These are phyloP conservation scores for Sinonovacula constricta DNA, from an alignment of 1,140 invertebrate genomes.

Conservation along the genomic window DNA sequence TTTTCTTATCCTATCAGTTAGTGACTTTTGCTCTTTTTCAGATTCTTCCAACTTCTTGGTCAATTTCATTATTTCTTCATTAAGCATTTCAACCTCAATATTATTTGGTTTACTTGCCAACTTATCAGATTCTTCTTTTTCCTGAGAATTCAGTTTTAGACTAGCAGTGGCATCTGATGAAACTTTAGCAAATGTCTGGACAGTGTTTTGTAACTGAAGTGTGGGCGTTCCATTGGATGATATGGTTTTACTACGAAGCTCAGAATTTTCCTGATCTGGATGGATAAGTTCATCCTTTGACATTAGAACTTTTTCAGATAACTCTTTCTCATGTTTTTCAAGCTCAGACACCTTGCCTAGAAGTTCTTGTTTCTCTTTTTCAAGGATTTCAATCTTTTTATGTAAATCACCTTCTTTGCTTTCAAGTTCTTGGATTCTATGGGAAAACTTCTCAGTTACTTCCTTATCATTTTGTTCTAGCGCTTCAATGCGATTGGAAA, in stretches of 20 bases:
- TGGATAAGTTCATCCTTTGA: neutral
- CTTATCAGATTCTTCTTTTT: too few species aligned
- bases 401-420: constrained; percentile 62
- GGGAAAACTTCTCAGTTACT: constrained; percentile 51
- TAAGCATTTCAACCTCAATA: too few species aligned
- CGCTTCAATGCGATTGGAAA: constrained; percentile 55
- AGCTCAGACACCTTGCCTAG: constrained; percentile 43
- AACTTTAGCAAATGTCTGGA: constrained; percentile 17
- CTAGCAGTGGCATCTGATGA: constrained; percentile 18
- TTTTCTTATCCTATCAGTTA: constrained; percentile 44
- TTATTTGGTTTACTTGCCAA: too few species aligned
- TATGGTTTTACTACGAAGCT: too few species aligned
- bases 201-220: too few species aligned
- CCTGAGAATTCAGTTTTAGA: constrained; percentile 4
- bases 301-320: constrained; percentile 49
- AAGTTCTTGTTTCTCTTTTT: constrained; percentile 51
- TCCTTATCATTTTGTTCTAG: constrained; percentile 63
- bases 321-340: constrained; percentile 55
- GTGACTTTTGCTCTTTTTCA: constrained; percentile 55
- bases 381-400: constrained; percentile 52
- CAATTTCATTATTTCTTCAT: constrained; percentile 34
- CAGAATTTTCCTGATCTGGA: constrained; percentile 19
- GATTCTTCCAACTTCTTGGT: constrained; percentile 19
- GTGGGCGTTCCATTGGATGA: too few species aligned
- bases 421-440: constrained; percentile 55